Evolutionary conservation across 2,797 vertebrate genomes (phyloP), one percentile per base, ranked within the genome.

Genomic region (Microctenopoma lineatum): DNA sequence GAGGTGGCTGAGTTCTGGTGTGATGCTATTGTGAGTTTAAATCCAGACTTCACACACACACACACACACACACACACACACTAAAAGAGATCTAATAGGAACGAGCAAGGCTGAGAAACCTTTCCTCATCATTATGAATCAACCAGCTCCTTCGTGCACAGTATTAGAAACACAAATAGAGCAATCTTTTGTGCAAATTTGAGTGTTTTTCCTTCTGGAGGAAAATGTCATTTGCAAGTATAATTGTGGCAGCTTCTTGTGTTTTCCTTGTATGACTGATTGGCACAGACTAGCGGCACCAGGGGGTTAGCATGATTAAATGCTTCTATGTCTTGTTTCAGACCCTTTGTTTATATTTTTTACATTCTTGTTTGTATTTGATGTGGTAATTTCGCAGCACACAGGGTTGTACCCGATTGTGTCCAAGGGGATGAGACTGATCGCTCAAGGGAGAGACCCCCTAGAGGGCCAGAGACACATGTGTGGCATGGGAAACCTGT

Each of bases 1-100:
- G 96, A 97, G 77, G 96, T 97, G 90, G 94, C 96, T 0, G 95
- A 97, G 86, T 97, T 97, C 89, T 97, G 96, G 96, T 97, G 96
- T 0, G 96, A 97, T 0, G 71, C 93, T 26, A 57, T 89, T 1
- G 96, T 97, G 89, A 95, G 96, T 95, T 69, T 18, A 65, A 72
- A 16, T 6, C 25, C 34, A 53, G n/a, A 62, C 12, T 9, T 41
- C 50, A 42, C 34, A 59, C 8, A 45, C 9, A 32, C 21, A 16
- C 42, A 1, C 7, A 64, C 29, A 32, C 29, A 32, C 29, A 32
- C 29, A 32, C 29, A 6, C 29, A 32, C 29, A 32, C 4, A 32
- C 16, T 53, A 41, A 73, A 60, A 73, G 25, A 72, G 21, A 52
- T 58, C 48, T 80, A 77, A 88, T 84, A 34, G 9, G 32, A 7